Base-by-base conservation (phyloP, 2,888 invertebrate species). In the Nezara viridula region DNA sequence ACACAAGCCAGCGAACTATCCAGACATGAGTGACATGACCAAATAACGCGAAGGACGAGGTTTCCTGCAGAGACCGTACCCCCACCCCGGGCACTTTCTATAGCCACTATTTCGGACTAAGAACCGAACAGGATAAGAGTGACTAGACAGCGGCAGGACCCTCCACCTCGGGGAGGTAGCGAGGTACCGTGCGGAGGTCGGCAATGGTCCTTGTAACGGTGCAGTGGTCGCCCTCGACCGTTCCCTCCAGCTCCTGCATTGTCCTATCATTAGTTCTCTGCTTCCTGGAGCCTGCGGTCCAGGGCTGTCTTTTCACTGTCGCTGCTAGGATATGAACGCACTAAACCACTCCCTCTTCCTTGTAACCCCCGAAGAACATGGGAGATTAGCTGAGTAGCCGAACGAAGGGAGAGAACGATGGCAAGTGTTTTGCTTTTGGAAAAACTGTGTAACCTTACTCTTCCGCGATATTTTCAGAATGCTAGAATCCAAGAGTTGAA, bases 171-270 rank as follows among this genome's bases (percentile, higher is more conserved):
- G 52, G 24, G 2, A 7, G 32, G 6, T 2, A 2, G 1, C 14
- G 12, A 12, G 4, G 24, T 12, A 81, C 81, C 44, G 27, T 37
- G 0, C 66, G n/a, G 44, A 81, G 81, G 81, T 81, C 81, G 44
- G 24, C 10, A n/a, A 4, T 44, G 37, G 81, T 44, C 81, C 81
- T 81, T 81, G 81, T 73, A 73, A 73, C 66, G 66, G 66, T 81
- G 44, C 44, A 81, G 44, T 12, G 81, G 81, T 81, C 81, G 81
- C 81, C 81, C 81, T 77, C 40, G 77, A 40, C 37, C 60, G 32
- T 37, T 44, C 44, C 77, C 44, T 81, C 44, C 44, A n/a, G n/a
- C 12, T 44, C 81, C 44, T 44, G 81, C 81, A 81, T 81, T 81
- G 81, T 81, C 81, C 81, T 47, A 44, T 24, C 37, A 73, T 73